Base-by-base conservation (phyloP, 2,888 invertebrate genomes). In the Mycogona germanica region DNA sequence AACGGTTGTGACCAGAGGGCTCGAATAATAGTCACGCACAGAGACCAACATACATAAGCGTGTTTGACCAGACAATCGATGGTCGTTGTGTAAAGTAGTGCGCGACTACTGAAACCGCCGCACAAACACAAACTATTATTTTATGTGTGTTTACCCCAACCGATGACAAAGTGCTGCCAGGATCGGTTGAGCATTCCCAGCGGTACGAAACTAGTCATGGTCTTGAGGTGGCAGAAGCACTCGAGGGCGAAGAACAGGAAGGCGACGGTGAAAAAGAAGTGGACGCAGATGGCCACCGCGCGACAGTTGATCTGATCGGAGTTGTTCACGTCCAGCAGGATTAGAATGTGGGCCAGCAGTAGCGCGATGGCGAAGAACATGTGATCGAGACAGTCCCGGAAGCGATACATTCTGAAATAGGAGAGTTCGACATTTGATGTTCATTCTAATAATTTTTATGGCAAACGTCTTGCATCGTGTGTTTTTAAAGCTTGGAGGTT, bases 191-290 rank as follows among this genome's bases (percentile, higher is more conserved):
- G 46, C n/a, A 47, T n/a, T 12, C 35, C 38, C 14, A 53, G 17
- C 3, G 53, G 53, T 6, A 53, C 28, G 19, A 53, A 14, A 9
- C 17, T 53, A 12, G 53, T 53, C 53, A 53, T 53, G 19, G 38
- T 35, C 38, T 53, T 53, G 9, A 53, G 19, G 40, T 47, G 37
- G 21, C 53, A 53, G 21, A 47, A 47, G n/a, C 47, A 46, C n/a
- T 53, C 53, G 14, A 53, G 28, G 7, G 53, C 46, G 28, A 53
- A 47, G 21, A 53, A 53, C 26, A 53, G 26, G 47, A 53, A 53
- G 12, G 38, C 19, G 2, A 40, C 23, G 37, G 30, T 53, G 37
- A 53, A 53, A n/a, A 53, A 53, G 29, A 29, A 53, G 30, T 53
- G 53, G 12, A 53, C 38, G 47, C 53, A 37, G 19, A 53, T 48